Evolutionary conservation across 2,797 vertebrate species (phyloP), one percentile per base, ranked within the genome.

Genomic region (Hozukius guyotensis): DNA sequence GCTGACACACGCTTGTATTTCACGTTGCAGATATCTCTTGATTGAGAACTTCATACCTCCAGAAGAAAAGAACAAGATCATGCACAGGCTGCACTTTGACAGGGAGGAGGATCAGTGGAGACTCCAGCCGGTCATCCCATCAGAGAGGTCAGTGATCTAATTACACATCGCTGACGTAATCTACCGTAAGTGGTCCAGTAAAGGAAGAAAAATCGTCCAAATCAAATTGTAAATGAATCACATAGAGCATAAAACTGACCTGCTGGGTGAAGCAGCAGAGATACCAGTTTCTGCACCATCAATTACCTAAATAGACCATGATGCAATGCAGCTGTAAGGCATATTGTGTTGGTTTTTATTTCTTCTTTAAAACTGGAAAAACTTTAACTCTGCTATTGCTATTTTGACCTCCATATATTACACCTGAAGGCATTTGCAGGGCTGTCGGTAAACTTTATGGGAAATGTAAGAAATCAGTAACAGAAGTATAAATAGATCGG

Each of bases 1-100:
- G 53, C 46, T 79, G 46, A 62, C 31, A 14, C 27, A 0, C 1
- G 0, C 12, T 49, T 68, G 18, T 77, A 5, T 56, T 84, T 7
- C 27, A 59, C 64, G 1, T 13, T 84, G 29, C 95, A 99, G 98
- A 93, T 97, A 97, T 83, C 85, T 99, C 75, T 96, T 99, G 88
- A 99, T 99, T 3, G 98, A 99, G 93, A 99, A 99, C 84, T 99
- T 99, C 85, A 98, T 99, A 81, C 98, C 98, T 27, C 97, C 98
- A 0, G 98, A 98, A 82, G 98, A 98, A 91, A 99, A 99, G 95
- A 99, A 99, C 94, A 99, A 99, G 94, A 98, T 98, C 76, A 97
- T 99, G 96, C 97, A 97, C 93, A 94, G 98, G 71, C 96, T 99
- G 14, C 96, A 96, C 89, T 98, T 98, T 29, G 98, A 99, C 36